phyloP scores from a whole-genome alignment of 1,140 invertebrate genomes.

The Drosophila paulistorum region DNA sequence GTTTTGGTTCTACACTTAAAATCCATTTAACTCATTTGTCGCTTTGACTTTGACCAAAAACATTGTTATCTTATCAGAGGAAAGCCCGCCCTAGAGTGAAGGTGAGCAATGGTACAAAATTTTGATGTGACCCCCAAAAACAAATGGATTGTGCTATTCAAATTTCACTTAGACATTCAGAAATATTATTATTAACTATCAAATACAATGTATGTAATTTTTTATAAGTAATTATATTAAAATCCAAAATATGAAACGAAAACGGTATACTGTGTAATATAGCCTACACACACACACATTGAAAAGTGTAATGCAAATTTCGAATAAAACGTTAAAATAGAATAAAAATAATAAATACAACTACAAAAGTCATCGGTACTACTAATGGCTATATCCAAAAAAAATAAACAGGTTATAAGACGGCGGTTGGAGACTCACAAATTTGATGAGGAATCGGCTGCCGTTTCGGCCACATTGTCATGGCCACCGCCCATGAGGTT shows the following conservation, averaged over 20 bases:
- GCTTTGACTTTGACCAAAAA: conserved; percentile 15
- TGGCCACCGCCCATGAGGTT: conserved; percentile 9
- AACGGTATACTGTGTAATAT: neutral
- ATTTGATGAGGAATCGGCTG: conserved; percentile 78
- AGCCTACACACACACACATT: neutral
- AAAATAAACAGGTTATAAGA: neutral
- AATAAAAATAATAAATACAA: conserved; percentile 13
- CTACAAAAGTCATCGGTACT: neutral
- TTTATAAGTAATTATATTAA: neutral
- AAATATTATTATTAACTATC: neutral
- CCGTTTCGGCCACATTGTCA: conserved; percentile 71
- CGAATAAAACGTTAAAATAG: neutral
- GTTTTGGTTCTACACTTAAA: neutral
- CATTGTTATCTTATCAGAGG: conserved; percentile 10
- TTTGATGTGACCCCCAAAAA: conserved; percentile 2
- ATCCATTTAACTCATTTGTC: neutral
- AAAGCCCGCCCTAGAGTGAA: conserved; percentile 6
- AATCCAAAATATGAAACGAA: neutral
- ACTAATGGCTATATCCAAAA: neutral
- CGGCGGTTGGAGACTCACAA: conserved; percentile 35
- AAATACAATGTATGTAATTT: neutral
- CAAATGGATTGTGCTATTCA: neutral
- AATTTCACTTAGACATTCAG: neutral
- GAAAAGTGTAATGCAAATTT: neutral
- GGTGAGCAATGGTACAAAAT: neutral